Conservation (phyloP, 2,113 vertebrate species). For the Strix uralensis region DNA sequence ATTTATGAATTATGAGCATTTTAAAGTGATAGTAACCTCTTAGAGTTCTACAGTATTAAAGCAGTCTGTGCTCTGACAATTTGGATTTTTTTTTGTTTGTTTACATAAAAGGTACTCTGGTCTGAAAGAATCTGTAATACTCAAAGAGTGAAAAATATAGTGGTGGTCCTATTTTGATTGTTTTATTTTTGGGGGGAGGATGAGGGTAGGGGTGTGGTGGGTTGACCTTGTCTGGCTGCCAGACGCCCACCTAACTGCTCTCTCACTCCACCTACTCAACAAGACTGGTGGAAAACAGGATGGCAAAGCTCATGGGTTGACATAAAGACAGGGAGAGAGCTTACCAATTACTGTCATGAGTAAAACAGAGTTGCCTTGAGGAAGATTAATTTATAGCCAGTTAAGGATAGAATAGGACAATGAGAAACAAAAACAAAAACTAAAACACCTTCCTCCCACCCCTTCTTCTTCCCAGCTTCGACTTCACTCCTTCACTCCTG, state of each 20-base stretch:
- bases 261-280: background rate
- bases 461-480: background rate
- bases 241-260: background rate
- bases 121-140: background rate
- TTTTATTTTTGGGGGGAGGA: background rate
- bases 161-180: background rate
- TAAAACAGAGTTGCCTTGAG: background rate
- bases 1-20: background rate
- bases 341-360: background rate
- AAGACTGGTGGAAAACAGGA: background rate
- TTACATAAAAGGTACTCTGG: background rate
- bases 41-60: background rate
- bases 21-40: background rate
- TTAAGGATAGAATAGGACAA: background rate
- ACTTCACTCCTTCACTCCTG: background rate
- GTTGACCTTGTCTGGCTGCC: background rate
- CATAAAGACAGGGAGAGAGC: background rate
- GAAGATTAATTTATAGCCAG: background rate
- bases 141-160: background rate
- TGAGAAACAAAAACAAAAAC: background rate
- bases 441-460: background rate
- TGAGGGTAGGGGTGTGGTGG: fast-evolving
- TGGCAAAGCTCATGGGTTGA: background rate
- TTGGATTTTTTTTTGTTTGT: background rate
- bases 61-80: background rate